These are phyloP conservation scores for Anolis sagrei DNA, from an alignment of 2,113 vertebrate species.

Conservation along the genomic window DNA sequence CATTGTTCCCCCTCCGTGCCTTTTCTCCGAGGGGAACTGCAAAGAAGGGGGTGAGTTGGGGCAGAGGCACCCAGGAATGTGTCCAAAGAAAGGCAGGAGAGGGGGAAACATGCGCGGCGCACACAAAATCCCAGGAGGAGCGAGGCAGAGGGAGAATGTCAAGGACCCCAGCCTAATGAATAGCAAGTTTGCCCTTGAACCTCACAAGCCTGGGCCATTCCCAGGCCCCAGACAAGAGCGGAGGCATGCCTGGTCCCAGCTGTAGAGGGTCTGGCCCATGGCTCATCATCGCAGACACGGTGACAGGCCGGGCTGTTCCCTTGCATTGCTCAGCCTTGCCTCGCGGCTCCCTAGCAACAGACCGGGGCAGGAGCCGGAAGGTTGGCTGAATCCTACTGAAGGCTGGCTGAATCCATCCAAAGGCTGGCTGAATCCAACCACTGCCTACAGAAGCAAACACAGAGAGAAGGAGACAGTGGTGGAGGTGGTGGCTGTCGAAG, in stretches of 20 bases:
- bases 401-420: constrained; percentile 48
- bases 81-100: constrained; percentile 73
- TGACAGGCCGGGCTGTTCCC: constrained; percentile 94
- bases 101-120: constrained; percentile 27
- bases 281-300: constrained; percentile 90
- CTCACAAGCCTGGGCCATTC: constrained; percentile 87
- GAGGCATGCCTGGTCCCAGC: constrained; percentile 87
- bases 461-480: constrained; percentile 54
- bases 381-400: constrained; percentile 37
- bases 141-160: constrained; percentile 76
- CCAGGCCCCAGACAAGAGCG: constrained; percentile 91
- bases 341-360: constrained; percentile 94
- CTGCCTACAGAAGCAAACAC: constrained; percentile 70
- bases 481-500: background rate
- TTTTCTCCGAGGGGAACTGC: constrained; percentile 64
- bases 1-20: constrained; percentile 74
- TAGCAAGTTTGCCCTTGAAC: constrained; percentile 91
- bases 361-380: constrained; percentile 73
- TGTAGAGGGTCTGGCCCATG: constrained; percentile 81
- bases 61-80: constrained; percentile 82
- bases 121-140: constrained; percentile 30
- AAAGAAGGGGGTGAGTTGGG: constrained; percentile 67
- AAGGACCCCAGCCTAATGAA: constrained; percentile 90
- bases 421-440: constrained; percentile 72
- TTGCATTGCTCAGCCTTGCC: constrained; percentile 86